Conservation (phyloP, 2,888 invertebrate genomes). For the Belgica antarctica region DNA sequence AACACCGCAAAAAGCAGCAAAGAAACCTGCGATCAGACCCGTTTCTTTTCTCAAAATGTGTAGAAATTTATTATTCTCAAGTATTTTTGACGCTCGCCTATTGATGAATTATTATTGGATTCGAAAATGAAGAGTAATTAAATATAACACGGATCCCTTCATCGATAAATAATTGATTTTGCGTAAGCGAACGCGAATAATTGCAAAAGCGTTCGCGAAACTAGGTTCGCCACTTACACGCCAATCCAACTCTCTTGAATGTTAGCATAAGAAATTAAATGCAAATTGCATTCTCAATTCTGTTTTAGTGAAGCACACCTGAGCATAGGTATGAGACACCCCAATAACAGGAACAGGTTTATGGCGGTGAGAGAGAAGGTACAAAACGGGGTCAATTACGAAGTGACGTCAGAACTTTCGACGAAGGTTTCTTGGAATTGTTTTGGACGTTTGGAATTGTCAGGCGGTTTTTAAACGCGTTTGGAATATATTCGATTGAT, state of each 20-base stretch:
- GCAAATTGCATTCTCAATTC: neutral
- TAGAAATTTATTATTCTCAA: conserved; percentile 27
- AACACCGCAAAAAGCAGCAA: conserved; percentile 33
- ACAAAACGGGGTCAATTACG: neutral
- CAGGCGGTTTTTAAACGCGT: too few species aligned
- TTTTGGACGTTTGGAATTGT: too few species aligned
- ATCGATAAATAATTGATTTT: too few species aligned
- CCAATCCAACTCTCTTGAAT: conserved; percentile 32
- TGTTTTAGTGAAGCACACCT: conserved; percentile 21
- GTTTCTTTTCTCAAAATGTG: conserved; percentile 26
- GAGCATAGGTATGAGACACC: neutral
- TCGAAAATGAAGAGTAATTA: neutral
- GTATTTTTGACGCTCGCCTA: conserved; percentile 3
- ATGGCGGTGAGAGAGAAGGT: neutral
- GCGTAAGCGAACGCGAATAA: conserved; percentile 5
- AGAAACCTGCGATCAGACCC: conserved; percentile 24
- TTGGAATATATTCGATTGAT: neutral
- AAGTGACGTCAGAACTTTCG: too few species aligned
- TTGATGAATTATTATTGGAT: neutral
- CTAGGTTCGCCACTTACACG: conserved; percentile 30
- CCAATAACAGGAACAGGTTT: conserved; percentile 27
- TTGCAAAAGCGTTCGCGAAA: neutral
- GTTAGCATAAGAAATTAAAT: neutral
- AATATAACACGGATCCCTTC: neutral
- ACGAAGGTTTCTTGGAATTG: too few species aligned